These are phyloP conservation scores for Periparus ater DNA, from an alignment of 2,797 vertebrate species.

Conservation along the genomic window DNA sequence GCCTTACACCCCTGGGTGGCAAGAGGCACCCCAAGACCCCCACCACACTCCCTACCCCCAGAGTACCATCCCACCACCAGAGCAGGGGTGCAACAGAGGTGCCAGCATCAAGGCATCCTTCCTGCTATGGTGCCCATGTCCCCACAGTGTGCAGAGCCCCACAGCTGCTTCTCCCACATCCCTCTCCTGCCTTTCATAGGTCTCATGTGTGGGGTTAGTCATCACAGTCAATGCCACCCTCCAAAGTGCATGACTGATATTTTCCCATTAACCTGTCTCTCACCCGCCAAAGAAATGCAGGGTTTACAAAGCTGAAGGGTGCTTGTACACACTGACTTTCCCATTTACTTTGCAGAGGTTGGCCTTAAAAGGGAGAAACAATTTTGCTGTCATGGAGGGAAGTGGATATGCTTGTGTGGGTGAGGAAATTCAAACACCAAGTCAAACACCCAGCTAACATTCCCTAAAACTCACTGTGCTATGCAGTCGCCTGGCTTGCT, in stretches of 20 bases:
- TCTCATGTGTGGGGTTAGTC: not conserved
- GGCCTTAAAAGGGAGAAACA: constrained; percentile 30
- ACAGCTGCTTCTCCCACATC: not conserved
- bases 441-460: not conserved
- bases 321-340: not conserved
- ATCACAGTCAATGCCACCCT: not conserved
- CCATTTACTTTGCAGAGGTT: not conserved
- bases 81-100: not conserved
- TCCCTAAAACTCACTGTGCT: not conserved
- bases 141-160: not conserved
- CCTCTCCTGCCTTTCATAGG: not conserved
- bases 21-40: not conserved
- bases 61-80: not conserved
- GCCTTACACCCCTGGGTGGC: not conserved
- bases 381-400: constrained; percentile 28
- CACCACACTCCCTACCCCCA: fast-evolving
- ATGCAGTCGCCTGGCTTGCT: not conserved
- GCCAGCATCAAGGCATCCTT: not conserved
- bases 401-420: not conserved
- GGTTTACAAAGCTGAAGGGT: not conserved
- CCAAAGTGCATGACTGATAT: not conserved
- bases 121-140: not conserved
- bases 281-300: not conserved
- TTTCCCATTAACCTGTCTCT: not conserved
- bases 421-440: constrained; percentile 7